Evolutionary conservation across 2,888 invertebrate genomes (phyloP).

Genomic region (Lasius fuliginosus): DNA sequence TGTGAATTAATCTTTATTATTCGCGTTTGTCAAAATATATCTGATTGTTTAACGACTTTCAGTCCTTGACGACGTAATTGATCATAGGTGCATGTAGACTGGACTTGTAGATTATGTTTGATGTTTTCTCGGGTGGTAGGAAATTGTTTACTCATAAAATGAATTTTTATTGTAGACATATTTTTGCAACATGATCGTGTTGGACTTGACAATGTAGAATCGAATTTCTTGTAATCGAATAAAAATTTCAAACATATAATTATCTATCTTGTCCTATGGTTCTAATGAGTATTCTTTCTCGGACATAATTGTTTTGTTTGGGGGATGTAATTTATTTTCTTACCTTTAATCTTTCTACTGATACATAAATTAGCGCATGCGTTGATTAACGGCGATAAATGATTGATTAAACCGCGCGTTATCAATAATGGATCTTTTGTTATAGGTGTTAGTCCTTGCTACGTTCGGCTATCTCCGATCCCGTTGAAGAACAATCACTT

Average conservation of each 20-base stretch:
- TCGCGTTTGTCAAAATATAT: not conserved
- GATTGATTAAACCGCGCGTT: not conserved
- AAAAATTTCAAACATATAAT: constrained; percentile 8
- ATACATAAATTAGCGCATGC: not conserved
- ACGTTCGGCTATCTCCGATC: constrained; percentile 26
- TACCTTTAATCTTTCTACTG: not conserved
- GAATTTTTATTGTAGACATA: constrained; percentile 14
- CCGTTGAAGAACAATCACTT: not conserved
- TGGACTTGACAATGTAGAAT: not conserved
- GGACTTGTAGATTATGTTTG: not conserved
- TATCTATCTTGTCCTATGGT: not conserved
- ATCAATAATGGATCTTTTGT: constrained; percentile 57
- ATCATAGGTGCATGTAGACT: not conserved
- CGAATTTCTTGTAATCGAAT: constrained; percentile 7
- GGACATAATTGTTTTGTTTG: not conserved
- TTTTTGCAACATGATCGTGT: not conserved
- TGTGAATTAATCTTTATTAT: not conserved
- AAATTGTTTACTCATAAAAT: not conserved
- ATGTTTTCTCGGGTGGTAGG: not conserved
- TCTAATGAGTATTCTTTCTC: not conserved
- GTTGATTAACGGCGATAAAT: not conserved
- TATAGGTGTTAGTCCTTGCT: constrained; percentile 58
- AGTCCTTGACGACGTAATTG: not conserved
- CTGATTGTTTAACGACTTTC: not conserved
- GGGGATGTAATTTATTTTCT: not conserved